Evolutionary conservation across 2,888 invertebrate species (phyloP).

Genomic region (Sesia apiformis): DNA sequence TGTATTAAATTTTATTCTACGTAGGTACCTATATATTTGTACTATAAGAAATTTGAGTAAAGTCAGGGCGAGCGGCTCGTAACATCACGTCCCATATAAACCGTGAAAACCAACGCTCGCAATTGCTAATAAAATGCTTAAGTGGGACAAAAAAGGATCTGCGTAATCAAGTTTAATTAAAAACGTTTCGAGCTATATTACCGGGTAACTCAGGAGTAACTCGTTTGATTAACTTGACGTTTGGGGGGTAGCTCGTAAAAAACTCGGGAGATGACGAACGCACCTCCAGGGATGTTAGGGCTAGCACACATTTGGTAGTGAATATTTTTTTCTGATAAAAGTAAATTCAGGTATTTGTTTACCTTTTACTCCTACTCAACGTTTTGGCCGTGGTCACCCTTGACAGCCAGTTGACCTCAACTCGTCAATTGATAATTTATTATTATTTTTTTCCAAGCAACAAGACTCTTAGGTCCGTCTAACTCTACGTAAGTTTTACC

Average conservation of each 20-base stretch:
- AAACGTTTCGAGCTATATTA: conserved; percentile 39
- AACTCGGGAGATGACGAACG: conserved; percentile 36
- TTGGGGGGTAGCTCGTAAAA: conserved; percentile 45
- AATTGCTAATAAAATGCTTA: conserved; percentile 24
- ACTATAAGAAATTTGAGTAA: no score
- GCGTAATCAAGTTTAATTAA: conserved; percentile 58
- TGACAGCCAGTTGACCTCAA: no score
- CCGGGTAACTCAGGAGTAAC: conserved; percentile 23
- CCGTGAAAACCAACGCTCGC: conserved; percentile 1
- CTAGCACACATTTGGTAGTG: background rate
- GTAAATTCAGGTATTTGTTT: no score
- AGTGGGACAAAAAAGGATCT: conserved; percentile 30
- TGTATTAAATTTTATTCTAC: no score
- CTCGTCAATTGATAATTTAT: no score
- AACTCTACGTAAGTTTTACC: no score
- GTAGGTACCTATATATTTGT: no score
- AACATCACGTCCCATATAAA: background rate
- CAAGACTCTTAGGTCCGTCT: no score
- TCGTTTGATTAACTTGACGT: conserved; percentile 49
- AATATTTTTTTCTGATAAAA: no score
- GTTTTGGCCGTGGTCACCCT: no score
- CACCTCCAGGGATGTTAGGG: conserved; percentile 18
- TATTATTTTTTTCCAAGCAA: no score
- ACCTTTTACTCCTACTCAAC: no score
- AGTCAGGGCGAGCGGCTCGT: background rate